Evolutionary conservation across 35 echinoderm and acorn worm genomes (phyloP).

Genomic region (Stichopus chloronotus): DNA sequence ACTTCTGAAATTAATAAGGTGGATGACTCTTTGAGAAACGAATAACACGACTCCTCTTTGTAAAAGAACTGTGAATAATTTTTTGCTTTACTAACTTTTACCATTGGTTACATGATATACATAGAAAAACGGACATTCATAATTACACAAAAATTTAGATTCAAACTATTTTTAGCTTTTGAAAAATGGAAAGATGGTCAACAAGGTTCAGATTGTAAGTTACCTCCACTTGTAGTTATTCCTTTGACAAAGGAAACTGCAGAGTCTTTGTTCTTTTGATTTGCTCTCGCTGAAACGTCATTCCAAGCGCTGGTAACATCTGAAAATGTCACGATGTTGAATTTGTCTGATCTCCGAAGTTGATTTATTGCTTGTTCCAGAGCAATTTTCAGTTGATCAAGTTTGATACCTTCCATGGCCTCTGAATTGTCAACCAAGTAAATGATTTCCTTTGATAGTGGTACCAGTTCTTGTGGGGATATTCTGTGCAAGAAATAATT

Average conservation of each 20-base stretch:
- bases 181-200: too few relatives aligned
- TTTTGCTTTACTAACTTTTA: too few relatives aligned
- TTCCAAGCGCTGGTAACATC: neutral
- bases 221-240: neutral
- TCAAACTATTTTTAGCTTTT: too few relatives aligned
- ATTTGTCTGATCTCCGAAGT: neutral
- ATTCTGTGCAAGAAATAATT: slow-evolving; percentile 22
- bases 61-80: too few relatives aligned
- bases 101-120: too few relatives aligned
- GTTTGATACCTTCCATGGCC: neutral
- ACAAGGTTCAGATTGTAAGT: neutral
- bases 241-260: neutral
- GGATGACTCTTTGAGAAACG: too few relatives aligned
- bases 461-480: neutral
- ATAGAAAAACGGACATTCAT: too few relatives aligned
- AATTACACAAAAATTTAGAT: too few relatives aligned
- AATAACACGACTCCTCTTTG: too few relatives aligned
- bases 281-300: neutral
- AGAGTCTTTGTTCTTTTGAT: neutral
- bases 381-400: neutral
- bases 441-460: neutral
- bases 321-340: slow-evolving; percentile 6
- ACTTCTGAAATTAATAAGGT: too few relatives aligned
- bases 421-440: neutral
- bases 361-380: neutral